Evolutionary conservation across 1,140 invertebrate species (phyloP).

Genomic region (Parapsyche elsis): DNA sequence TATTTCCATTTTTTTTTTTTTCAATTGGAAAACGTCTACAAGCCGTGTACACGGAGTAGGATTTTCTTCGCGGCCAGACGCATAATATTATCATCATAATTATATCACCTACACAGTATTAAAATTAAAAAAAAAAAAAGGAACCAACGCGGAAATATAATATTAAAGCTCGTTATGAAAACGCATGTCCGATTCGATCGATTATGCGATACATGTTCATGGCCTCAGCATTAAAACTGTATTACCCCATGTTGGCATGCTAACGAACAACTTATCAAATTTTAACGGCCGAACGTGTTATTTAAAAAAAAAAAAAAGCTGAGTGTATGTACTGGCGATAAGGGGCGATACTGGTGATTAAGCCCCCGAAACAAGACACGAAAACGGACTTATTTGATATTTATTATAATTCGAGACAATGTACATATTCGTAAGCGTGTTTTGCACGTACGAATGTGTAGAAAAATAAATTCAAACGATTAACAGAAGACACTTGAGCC

Average conservation of each 20-base stretch:
- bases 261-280: slow-evolving; percentile 47
- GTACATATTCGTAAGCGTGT: not conserved
- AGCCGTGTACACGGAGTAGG: no score
- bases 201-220: slow-evolving; percentile 26
- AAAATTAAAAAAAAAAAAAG: no score
- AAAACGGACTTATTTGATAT: slow-evolving; percentile 34
- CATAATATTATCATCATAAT: no score
- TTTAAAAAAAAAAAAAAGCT: slow-evolving; percentile 40
- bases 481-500: no score
- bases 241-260: slow-evolving; percentile 41
- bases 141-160: slow-evolving; percentile 12
- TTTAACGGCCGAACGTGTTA: slow-evolving; percentile 51
- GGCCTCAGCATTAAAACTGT: slow-evolving; percentile 29
- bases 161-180: slow-evolving; percentile 30
- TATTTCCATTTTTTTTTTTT: no score
- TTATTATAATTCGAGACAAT: slow-evolving; percentile 39
- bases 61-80: no score
- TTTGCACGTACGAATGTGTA: no score
- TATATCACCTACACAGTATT: no score
- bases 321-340: slow-evolving; percentile 44
- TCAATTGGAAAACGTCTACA: no score
- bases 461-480: no score
- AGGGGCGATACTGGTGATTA: slow-evolving; percentile 40
- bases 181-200: slow-evolving; percentile 29
- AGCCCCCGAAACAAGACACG: slow-evolving; percentile 35